Evolutionary conservation across 2,888 invertebrate species (phyloP), one percentile per base, ranked within the genome.

Genomic region (Ectemnius continuus): DNA sequence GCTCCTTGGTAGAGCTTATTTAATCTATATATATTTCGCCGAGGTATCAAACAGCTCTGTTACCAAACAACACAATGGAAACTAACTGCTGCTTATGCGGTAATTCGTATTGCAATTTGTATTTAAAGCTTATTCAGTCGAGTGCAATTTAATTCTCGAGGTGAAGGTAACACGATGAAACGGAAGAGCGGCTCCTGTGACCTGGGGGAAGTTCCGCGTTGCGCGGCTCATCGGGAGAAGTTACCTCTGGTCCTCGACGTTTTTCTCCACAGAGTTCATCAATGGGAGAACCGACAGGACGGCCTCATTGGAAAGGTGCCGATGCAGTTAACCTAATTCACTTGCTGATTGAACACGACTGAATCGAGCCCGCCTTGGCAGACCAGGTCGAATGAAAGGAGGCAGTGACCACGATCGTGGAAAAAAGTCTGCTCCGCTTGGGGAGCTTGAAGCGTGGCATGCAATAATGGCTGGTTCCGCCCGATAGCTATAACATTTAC

Each of bases 291-390:
- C 70, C 70, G 65, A 69, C 8, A 20, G 73, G 82, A 82, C 63
- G 68, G 66, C 57, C 75, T 66, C 71, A 76, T 73, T 67, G 72
- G 70, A 76, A 76, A 82, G 82, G 76, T 76, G 80, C 62, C 74
- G 69, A 82, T 76, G 82, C 70, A 81, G 83, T 76, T 81, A 81
- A 81, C 76, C 72, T 82, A 79, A 81, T 82, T 70, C 75, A 75
- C 60, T 61, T 75, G 76, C 74, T 81, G 80, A 81, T 81, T 81
- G 80, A 69, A 73, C 74, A 71, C 67, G 59, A 56, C 62, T 8
- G 66, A 67, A 64, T 62, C 20, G 2, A 23, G 67, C 47, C 52
- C 13, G 16, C 59, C 57, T 52, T 66, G 67, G 61, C 20, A 58
- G 57, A 56, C 48, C 63, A 63, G 26, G n/a, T n/a, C 60, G 67